Conservation (phyloP, 2,113 vertebrate genomes). For the Lonchura striata region DNA sequence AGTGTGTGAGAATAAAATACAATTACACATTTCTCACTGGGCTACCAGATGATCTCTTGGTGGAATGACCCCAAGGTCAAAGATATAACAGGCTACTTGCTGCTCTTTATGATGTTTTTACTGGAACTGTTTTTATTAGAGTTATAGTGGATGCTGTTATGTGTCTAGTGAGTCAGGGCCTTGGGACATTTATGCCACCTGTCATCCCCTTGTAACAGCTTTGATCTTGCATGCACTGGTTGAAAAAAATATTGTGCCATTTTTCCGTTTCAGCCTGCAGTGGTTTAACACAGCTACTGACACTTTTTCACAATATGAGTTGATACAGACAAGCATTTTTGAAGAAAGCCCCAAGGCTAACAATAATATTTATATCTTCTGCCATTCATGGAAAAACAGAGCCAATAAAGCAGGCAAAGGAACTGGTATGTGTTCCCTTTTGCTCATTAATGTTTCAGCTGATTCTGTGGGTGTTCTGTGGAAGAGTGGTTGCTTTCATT, state of each 20-base stretch:
- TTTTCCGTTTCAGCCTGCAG: slow-evolving; percentile 67
- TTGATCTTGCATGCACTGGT: slow-evolving; percentile 58
- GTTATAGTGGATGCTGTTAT: slow-evolving; percentile 5
- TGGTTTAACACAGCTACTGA: slow-evolving; percentile 60
- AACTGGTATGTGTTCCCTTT: slow-evolving; percentile 34
- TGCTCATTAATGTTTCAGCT: slow-evolving; percentile 65
- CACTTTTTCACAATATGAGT: slow-evolving; percentile 59
- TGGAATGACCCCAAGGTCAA: slow-evolving; percentile 2
- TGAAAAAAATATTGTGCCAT: slow-evolving; percentile 66
- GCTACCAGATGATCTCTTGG: neutral
- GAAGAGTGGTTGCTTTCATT: slow-evolving; percentile 64
- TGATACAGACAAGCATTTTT: slow-evolving; percentile 71
- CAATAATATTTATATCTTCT: slow-evolving; percentile 71
- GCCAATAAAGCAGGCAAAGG: slow-evolving; percentile 59
- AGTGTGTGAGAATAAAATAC: neutral
- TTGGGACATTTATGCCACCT: slow-evolving; percentile 48
- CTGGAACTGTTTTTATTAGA: slow-evolving; percentile 35
- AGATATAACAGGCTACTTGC: slow-evolving; percentile 23
- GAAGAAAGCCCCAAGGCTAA: slow-evolving; percentile 67
- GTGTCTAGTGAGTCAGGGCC: slow-evolving; percentile 32
- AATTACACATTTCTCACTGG: neutral
- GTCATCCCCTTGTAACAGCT: slow-evolving; percentile 63
- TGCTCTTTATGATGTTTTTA: neutral
- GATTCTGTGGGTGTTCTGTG: slow-evolving; percentile 49
- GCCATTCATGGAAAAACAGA: slow-evolving; percentile 56